Conservation (phyloP, 2,797 vertebrate genomes). For the Urophycis tenuis region DNA sequence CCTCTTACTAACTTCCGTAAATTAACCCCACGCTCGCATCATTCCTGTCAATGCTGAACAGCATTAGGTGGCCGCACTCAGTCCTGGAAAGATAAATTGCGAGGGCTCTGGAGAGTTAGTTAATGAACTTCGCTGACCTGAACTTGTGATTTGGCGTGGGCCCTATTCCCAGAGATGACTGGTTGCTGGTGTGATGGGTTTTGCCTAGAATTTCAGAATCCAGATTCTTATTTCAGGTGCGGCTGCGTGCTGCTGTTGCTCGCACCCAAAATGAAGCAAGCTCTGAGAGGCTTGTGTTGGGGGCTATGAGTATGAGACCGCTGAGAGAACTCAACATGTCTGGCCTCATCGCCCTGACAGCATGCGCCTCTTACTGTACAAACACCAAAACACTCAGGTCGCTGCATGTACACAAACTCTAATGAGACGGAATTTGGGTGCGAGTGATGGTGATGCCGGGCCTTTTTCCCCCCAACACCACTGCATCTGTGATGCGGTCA, state of each 20-base stretch:
- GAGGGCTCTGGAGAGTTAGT: not conserved
- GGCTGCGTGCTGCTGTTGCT: not conserved
- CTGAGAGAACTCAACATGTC: not conserved
- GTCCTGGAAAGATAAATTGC: not conserved
- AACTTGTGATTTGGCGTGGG: too few species aligned
- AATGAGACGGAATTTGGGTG: not conserved
- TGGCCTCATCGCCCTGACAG: not conserved
- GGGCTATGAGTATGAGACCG: not conserved
- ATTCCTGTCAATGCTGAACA: not conserved
- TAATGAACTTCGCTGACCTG: not conserved
- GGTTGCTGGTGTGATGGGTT: not conserved
- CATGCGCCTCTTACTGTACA: not conserved
- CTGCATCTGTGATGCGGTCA: not conserved
- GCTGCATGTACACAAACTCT: constrained; percentile 15
- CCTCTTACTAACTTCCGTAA: not conserved
- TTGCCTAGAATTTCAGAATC: not conserved
- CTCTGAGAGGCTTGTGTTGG: not conserved
- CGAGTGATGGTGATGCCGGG: not conserved
- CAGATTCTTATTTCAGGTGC: not conserved
- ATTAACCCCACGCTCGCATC: not conserved
- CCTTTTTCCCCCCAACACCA: not conserved
- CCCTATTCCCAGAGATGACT: not conserved
- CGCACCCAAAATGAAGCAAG: not conserved
- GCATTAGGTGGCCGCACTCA: too few species aligned
- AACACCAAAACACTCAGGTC: constrained; percentile 21